Conservation (phyloP, 2,888 invertebrate genomes). For the Microdon myrmicae region DNA sequence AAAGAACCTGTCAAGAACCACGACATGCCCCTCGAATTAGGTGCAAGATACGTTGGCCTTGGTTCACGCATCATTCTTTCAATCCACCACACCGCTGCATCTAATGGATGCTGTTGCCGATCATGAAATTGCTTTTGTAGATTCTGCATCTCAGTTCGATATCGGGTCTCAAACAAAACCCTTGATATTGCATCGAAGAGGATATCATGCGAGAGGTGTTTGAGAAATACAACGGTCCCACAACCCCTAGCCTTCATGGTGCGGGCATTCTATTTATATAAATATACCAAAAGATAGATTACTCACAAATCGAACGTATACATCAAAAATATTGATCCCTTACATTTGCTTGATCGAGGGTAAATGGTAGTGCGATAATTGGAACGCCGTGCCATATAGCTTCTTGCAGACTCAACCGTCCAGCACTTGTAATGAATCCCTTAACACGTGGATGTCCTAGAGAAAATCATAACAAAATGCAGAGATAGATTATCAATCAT, state of each 20-base stretch:
- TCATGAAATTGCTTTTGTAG: slow-evolving; percentile 67
- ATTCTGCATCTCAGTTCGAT: slow-evolving; percentile 58
- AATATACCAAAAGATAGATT: neutral
- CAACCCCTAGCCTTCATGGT: slow-evolving; percentile 5
- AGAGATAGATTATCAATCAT: neutral
- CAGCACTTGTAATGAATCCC: slow-evolving; percentile 54
- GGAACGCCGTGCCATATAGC: slow-evolving; percentile 55
- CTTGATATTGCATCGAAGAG: slow-evolving; percentile 14
- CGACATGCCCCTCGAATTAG: slow-evolving; percentile 66
- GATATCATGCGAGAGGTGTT: slow-evolving; percentile 24
- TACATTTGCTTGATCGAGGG: slow-evolving; percentile 53
- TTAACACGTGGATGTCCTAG: slow-evolving; percentile 52
- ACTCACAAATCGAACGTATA: neutral
- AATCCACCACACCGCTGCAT: slow-evolving; percentile 72
- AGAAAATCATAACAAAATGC: neutral
- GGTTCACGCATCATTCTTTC: slow-evolving; percentile 70
- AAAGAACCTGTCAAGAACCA: slow-evolving; percentile 65
- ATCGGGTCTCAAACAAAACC: slow-evolving; percentile 46
- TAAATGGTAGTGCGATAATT: slow-evolving; percentile 54
- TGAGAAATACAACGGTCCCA: slow-evolving; percentile 42
- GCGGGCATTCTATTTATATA: slow-evolving; percentile 23
- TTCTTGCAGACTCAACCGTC: slow-evolving; percentile 55
- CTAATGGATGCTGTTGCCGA: slow-evolving; percentile 69
- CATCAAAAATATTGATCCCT: neutral
- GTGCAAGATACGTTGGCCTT: slow-evolving; percentile 68